These are phyloP conservation scores for Drosophila carrolli DNA, from an alignment of 1,140 invertebrate species.

Conservation along the genomic window DNA sequence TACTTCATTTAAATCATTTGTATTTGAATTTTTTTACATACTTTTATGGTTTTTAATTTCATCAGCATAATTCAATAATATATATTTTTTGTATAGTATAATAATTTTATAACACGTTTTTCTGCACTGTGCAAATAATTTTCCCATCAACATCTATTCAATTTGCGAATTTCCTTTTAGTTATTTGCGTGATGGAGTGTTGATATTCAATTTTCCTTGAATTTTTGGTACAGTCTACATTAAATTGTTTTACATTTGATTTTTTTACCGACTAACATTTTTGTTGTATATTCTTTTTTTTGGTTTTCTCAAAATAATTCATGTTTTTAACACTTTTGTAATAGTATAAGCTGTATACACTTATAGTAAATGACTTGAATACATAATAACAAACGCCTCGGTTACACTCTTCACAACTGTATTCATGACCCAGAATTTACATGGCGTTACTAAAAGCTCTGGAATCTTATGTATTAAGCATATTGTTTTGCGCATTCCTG, in stretches of 20 bases:
- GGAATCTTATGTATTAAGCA: slow-evolving; percentile 51
- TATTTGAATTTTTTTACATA: slow-evolving; percentile 52
- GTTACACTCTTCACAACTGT: slow-evolving; percentile 34
- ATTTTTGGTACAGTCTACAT: slow-evolving; percentile 49
- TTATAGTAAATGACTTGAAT: slow-evolving; percentile 48
- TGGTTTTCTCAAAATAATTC: slow-evolving; percentile 40
- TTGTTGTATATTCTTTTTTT: slow-evolving; percentile 34
- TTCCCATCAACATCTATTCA: slow-evolving; percentile 41
- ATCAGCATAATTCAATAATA: slow-evolving; percentile 64
- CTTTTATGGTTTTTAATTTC: slow-evolving; percentile 49
- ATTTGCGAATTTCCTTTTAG: slow-evolving; percentile 29
- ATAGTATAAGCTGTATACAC: slow-evolving; percentile 42
- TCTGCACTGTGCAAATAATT: slow-evolving; percentile 55
- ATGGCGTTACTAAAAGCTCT: slow-evolving; percentile 55
- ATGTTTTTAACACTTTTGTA: slow-evolving; percentile 46
- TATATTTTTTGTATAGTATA: slow-evolving; percentile 54
- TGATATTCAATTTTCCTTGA: slow-evolving; percentile 48
- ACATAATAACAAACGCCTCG: slow-evolving; percentile 44
- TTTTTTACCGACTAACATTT: slow-evolving; percentile 47
- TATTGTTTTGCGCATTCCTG: slow-evolving; percentile 54
- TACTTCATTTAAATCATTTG: slow-evolving; percentile 66
- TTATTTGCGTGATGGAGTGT: slow-evolving; percentile 44
- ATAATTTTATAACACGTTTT: slow-evolving; percentile 55
- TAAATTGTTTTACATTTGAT: slow-evolving; percentile 55
- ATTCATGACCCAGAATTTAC: slow-evolving; percentile 47